Conservation (phyloP, 2,113 vertebrate species). For the Colinus virginianus region DNA sequence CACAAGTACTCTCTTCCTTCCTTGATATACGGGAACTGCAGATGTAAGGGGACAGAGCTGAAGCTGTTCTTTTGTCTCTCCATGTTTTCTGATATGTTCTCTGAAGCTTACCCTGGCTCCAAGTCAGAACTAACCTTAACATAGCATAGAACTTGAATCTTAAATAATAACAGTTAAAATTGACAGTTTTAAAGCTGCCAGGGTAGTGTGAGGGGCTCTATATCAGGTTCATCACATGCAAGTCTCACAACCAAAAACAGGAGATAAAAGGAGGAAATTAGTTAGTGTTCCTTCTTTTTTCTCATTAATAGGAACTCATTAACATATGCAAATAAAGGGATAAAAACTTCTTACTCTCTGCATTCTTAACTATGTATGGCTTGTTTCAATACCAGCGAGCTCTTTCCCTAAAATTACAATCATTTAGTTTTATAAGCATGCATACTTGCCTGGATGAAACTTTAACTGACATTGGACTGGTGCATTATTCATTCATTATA, state of each 20-base stretch:
- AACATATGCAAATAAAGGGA: background rate
- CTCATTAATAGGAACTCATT: background rate
- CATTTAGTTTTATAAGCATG: background rate
- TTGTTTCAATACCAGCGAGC: background rate
- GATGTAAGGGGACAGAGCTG: background rate
- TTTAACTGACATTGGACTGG: background rate
- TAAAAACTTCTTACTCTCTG: background rate
- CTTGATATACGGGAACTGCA: background rate
- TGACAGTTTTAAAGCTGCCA: background rate
- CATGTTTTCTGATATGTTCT: conserved; percentile 31
- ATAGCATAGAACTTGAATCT: background rate
- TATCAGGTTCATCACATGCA: background rate
- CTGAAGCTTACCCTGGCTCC: conserved; percentile 12
- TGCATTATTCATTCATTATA: background rate
- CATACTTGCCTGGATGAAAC: background rate
- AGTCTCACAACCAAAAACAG: background rate
- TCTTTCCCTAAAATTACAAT: background rate
- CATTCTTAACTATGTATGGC: background rate
- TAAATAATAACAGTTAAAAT: conserved; percentile 27
- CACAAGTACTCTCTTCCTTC: conserved; percentile 19
- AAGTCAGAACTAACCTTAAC: conserved; percentile 19
- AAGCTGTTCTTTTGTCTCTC: conserved; percentile 44
- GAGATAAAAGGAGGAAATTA: conserved; percentile 18
- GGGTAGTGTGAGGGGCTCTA: background rate
- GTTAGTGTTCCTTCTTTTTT: background rate